Evolutionary conservation across 2,113 vertebrate genomes (phyloP).

Genomic region (Phocoena sinus): DNA sequence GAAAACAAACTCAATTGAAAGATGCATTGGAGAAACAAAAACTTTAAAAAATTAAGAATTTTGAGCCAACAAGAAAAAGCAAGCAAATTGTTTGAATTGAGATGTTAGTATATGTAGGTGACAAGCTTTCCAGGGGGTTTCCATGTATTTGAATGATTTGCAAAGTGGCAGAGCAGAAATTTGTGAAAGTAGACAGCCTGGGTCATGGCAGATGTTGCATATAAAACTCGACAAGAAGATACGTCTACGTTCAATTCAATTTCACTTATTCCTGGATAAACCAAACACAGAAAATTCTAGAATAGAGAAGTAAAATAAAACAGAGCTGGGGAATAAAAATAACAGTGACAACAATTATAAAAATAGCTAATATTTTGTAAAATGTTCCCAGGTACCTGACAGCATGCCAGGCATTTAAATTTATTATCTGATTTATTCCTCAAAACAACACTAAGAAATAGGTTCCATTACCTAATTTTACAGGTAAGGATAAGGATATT

Average conservation of each 20-base stretch:
- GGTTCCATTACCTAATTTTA: background rate
- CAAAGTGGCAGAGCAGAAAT: background rate
- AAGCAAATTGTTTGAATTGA: background rate
- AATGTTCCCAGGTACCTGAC: background rate
- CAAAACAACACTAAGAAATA: background rate
- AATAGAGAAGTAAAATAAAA: background rate
- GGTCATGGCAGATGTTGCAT: background rate
- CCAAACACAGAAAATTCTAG: background rate
- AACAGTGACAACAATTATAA: background rate
- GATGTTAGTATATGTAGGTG: background rate
- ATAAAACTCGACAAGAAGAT: background rate
- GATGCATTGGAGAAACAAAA: conserved; percentile 55
- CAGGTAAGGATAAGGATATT: background rate
- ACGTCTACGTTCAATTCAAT: background rate
- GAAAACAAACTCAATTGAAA: conserved; percentile 60
- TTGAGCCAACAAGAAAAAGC: conserved; percentile 28
- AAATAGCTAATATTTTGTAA: background rate
- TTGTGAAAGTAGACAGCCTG: background rate
- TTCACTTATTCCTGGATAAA: background rate
- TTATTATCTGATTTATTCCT: background rate
- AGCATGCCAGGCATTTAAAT: background rate
- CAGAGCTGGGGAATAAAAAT: background rate
- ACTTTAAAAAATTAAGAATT: conserved; percentile 43
- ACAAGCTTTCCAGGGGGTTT: background rate
- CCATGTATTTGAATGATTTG: background rate